Evolutionary conservation across 2,888 invertebrate species (phyloP).

Genomic region (Epirrita christyi): DNA sequence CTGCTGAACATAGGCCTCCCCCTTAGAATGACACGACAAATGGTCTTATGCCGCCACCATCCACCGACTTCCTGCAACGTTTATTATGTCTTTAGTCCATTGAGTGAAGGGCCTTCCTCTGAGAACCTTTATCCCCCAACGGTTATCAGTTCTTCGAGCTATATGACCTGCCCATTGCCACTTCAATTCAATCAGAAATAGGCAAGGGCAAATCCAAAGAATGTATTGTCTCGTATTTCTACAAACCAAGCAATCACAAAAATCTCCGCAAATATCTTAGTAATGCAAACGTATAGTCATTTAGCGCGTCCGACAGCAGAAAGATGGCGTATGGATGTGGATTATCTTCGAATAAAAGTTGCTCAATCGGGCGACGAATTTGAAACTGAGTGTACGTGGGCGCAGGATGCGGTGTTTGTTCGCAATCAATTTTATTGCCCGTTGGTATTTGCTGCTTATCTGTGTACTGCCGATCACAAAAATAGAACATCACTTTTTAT

Average conservation of each 20-base stretch:
- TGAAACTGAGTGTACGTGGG: slow-evolving; percentile 48
- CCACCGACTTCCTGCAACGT: too few relatives aligned
- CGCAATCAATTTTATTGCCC: slow-evolving; percentile 72
- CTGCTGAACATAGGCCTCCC: too few relatives aligned
- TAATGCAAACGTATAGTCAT: slow-evolving; percentile 28
- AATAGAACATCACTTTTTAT: neutral
- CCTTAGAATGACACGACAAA: too few relatives aligned
- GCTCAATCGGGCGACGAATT: slow-evolving; percentile 48
- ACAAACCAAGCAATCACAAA: neutral
- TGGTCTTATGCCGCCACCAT: too few relatives aligned
- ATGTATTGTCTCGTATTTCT: too few relatives aligned
- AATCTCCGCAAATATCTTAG: slow-evolving; percentile 3
- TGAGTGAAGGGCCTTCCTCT: too few relatives aligned
- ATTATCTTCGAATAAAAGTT: slow-evolving; percentile 45
- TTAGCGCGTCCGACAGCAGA: slow-evolving; percentile 33
- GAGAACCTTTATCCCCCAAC: too few relatives aligned
- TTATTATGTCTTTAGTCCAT: too few relatives aligned
- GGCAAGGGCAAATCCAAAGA: too few relatives aligned
- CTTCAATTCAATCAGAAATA: too few relatives aligned
- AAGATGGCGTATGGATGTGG: slow-evolving; percentile 40
- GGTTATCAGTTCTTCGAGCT: too few relatives aligned
- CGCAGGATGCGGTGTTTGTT: slow-evolving; percentile 68
- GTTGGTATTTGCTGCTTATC: slow-evolving; percentile 65
- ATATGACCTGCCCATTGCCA: too few relatives aligned
- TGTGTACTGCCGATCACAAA: slow-evolving; percentile 47